phyloP scores from a whole-genome alignment of 2,888 invertebrate genomes.

The Philopedon plagiatum region DNA sequence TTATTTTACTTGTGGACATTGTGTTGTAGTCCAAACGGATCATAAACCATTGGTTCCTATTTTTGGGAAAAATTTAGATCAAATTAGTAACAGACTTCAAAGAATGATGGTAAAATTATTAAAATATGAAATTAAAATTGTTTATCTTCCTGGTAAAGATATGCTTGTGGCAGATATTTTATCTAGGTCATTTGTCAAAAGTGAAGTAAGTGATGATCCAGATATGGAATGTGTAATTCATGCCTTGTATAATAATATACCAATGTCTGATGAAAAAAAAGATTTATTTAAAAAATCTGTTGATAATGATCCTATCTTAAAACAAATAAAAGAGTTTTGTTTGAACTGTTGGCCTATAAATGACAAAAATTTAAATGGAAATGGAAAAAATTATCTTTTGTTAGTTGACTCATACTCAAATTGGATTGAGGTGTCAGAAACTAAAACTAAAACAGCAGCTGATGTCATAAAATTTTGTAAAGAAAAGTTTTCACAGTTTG shows the following conservation, averaged over 20 bases:
- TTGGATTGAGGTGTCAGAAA: conserved; percentile 25
- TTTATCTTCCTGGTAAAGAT: too few relatives aligned
- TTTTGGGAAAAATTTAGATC: too few relatives aligned
- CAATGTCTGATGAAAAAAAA: neutral
- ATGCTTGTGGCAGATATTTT: too few relatives aligned
- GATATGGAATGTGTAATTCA: neutral
- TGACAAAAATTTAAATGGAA: neutral
- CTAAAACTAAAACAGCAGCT: neutral
- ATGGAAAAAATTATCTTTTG: neutral
- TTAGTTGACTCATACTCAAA: conserved; percentile 16
- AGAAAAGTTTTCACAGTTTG: conserved; percentile 44
- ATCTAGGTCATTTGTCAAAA: too few relatives aligned
- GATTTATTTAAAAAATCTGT: neutral
- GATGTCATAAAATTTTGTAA: conserved; percentile 28
- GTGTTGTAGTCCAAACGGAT: too few relatives aligned
- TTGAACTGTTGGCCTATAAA: neutral
- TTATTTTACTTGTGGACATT: conserved; percentile 29
- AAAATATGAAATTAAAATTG: too few relatives aligned
- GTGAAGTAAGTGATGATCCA: neutral
- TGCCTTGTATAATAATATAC: neutral
- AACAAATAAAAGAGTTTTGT: neutral
- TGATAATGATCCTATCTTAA: neutral
- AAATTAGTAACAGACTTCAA: too few relatives aligned
- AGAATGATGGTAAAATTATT: too few relatives aligned
- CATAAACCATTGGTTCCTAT: too few relatives aligned